Percentiles rank a stretch among this genome's conserved stretches.
Evolutionary conservation across 1,140 invertebrate species (phyloP).

Genomic region (Drepana arcuata): DNA sequence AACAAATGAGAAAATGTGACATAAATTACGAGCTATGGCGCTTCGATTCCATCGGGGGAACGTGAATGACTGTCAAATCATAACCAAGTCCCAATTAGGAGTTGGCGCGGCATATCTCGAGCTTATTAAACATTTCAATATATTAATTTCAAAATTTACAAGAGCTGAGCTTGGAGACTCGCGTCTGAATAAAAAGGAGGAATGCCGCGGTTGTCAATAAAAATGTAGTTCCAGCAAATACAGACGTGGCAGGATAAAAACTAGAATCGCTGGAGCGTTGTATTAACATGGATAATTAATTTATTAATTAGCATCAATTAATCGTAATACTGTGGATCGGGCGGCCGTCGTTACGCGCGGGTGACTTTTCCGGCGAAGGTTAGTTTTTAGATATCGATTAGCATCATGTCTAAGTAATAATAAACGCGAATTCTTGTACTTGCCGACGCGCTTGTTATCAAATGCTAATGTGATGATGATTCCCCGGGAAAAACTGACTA

Average conservation of each 20-base stretch:
- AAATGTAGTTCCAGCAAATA: constrained; percentile 43
- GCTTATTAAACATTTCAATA: constrained; percentile 37
- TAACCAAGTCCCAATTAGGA: constrained; percentile 31
- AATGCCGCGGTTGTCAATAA: constrained; percentile 29
- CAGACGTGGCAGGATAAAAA: constrained; percentile 41
- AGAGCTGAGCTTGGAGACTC: background rate
- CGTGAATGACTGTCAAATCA: constrained; percentile 34
- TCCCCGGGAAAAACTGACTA: constrained; percentile 15
- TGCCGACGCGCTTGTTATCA: constrained; percentile 35
- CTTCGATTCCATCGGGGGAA: constrained; percentile 27
- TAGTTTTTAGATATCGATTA: constrained; percentile 34
- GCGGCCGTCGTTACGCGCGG: constrained; percentile 30
- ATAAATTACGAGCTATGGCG: constrained; percentile 31
- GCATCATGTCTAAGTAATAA: constrained; percentile 25
- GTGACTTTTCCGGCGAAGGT: constrained; percentile 41
- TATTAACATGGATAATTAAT: constrained; percentile 65
- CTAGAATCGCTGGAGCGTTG: constrained; percentile 36
- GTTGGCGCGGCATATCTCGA: constrained; percentile 16
- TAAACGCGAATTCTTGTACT: constrained; percentile 22
- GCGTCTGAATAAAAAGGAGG: constrained; percentile 25
- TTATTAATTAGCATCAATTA: constrained; percentile 66
- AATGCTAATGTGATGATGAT: constrained; percentile 13
- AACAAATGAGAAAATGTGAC: constrained; percentile 36
- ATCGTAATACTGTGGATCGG: constrained; percentile 38
- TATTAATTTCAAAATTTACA: constrained; percentile 29